Conservation (phyloP, 2,888 invertebrate genomes). For the Temnothorax ravouxi region DNA sequence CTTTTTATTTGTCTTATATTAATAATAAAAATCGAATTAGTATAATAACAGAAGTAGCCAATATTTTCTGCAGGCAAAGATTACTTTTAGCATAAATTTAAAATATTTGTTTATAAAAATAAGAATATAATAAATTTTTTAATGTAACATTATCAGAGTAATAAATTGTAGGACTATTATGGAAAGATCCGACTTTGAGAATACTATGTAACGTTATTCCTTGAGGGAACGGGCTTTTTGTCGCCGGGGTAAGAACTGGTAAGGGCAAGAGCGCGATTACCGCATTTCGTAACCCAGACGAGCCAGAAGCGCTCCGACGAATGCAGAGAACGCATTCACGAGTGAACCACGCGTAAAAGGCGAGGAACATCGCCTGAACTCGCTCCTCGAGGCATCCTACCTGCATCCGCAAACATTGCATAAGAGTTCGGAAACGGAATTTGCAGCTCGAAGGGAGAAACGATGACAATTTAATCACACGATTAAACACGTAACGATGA, state of each 20-base stretch:
- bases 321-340: constrained; percentile 72
- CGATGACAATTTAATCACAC: not conserved
- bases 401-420: constrained; percentile 63
- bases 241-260: constrained; percentile 61
- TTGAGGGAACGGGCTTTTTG: constrained; percentile 61
- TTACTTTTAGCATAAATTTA: not conserved
- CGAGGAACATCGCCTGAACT: constrained; percentile 65
- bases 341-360: constrained; percentile 64
- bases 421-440: constrained; percentile 71
- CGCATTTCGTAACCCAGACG: constrained; percentile 77
- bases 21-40: constrained; percentile 8
- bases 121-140: not conserved
- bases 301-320: constrained; percentile 73
- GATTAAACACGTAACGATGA: not conserved
- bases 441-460: constrained; percentile 40
- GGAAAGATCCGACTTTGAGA: not conserved
- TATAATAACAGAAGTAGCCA: no score
- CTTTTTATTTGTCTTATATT: not conserved
- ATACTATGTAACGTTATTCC: constrained; percentile 34
- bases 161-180: not conserved
- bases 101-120: not conserved
- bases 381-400: constrained; percentile 57
- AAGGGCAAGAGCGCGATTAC: constrained; percentile 73
- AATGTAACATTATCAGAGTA: not conserved
- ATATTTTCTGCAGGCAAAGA: not conserved